Evolutionary conservation across 2,888 invertebrate genomes (phyloP), one percentile per base, ranked within the genome.

Genomic region (Conchocele bisecta): DNA sequence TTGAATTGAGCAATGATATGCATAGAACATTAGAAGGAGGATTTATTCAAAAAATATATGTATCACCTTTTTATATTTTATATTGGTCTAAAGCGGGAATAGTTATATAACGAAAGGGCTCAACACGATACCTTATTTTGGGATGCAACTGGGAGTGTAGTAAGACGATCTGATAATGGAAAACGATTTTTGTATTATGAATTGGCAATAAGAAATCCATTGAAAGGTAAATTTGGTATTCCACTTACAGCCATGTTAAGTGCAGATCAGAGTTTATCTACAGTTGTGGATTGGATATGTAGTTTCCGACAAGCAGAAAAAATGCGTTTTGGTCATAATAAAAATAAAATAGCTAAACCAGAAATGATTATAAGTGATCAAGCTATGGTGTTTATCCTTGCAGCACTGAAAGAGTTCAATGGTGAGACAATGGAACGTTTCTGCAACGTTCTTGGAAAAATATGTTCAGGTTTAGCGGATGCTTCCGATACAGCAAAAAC

Each of bases 101-200:
- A 24, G 20, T 24, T 5, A 26, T 61, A 44, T 63, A 35, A 69
- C 51, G 57, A 56, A 20, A 22, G 53, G n/a, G 56, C 57, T 15
- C 54, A 57, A 31, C 15, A 63, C 20, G 35, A 39, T 60, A 13
- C 24, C 22, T 56, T 69, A 29, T 63, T 39, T 39, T 63, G 63
- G 69, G 63, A 57, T 63, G 69, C 61, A 9, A 63, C 63, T 44
- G 57, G 57, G 42, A 48, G 69, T 15, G 31, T 63, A 13, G 48
- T 69, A 15, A 22, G 68, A 31, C 41, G 44, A 53, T 13, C 28
- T 15, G 56, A 56, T 28, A 60, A 57, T 31, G 41, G 48, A 15
- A 63, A 63, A 50, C 44, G 26, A 50, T 51, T 48, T 29, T 57
- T 69, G 22, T 63, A 69, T 56, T 63, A 69, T 69, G 69, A 69